Evolutionary conservation across 1,140 invertebrate species (phyloP), one percentile per base, ranked within the genome.

Genomic region (Dinoponera quadriceps): DNA sequence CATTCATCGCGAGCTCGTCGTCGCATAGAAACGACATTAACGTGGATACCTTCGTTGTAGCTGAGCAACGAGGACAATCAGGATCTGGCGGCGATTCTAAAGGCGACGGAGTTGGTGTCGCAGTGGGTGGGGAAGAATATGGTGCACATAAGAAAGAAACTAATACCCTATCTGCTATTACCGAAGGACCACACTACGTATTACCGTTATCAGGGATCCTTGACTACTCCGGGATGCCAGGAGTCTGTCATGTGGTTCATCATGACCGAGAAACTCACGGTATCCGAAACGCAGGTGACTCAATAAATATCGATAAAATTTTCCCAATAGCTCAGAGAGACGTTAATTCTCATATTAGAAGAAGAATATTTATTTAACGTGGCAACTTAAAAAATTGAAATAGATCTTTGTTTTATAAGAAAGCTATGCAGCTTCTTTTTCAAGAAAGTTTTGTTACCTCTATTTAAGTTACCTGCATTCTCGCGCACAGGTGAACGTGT

Each of bases 241-340:
- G 97, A 97, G 90, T 94, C 95, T 25, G 96, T 98, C 1, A 95
- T 95, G 1, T 98, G 97, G 97, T 96, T 96, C 7, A 94, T 98
- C 3, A 95, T 97, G 73, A 94, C 95, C 1, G 92, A 95, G 51
- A 95, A 95, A 55, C 91, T 96, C 27, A 93, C 94, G 0, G 95
- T 97, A 48, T 96, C 96, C 0, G 88, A 94, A 49, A 85, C 93
- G 13, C 96, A 97, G 94, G 96, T 96, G 85, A 83, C 80, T 57
- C 11, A 63, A 49, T 20, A 22, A 72, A 54, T 63, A 16, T 55
- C 51, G 0, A 29, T 9, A 44, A 14, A 29, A 51, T 11, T 68
- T 68, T 54, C 3, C 16, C 29, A 27, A 27, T 27, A 20, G n/a
- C 2, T 72, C 22, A 7, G 7, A n/a, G 25, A 20, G 5, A 18